Conservation (phyloP, 1,140 invertebrate genomes). For the Ceratitis capitata region DNA sequence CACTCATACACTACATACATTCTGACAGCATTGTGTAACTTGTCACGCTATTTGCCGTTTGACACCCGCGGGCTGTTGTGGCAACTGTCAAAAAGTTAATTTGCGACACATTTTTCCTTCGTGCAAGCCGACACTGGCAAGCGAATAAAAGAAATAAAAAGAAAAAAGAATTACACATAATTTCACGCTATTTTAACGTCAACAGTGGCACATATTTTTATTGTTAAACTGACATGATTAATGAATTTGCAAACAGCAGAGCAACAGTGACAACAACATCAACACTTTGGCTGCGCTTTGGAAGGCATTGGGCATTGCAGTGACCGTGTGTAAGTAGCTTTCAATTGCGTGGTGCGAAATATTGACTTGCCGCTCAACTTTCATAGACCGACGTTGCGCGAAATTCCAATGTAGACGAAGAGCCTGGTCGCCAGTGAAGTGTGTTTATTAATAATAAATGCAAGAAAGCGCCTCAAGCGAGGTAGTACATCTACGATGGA, state of each 20-base stretch:
- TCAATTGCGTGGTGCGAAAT: background rate
- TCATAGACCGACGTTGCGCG: background rate
- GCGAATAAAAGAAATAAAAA: background rate
- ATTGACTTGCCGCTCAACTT: background rate
- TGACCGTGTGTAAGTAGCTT: background rate
- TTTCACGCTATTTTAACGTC: conserved; percentile 63
- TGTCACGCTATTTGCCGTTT: background rate
- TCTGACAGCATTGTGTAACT: background rate
- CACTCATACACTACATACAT: background rate
- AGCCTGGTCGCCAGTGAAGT: background rate
- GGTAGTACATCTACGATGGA: background rate
- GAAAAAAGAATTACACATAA: conserved; percentile 44
- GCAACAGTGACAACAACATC: background rate
- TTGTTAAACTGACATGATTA: conserved; percentile 27
- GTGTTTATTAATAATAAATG: too few relatives aligned
- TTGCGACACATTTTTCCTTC: conserved; percentile 56
- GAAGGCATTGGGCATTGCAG: background rate
- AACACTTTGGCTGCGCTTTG: background rate
- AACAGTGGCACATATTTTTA: conserved; percentile 46
- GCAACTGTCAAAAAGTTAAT: conserved; percentile 63
- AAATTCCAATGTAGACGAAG: background rate
- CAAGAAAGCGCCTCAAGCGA: too few relatives aligned
- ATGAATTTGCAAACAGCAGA: conserved; percentile 30
- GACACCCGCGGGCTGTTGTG: conserved; percentile 10
- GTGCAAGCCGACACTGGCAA: background rate